Evolutionary conservation across 2,113 vertebrate species (phyloP).

Genomic region (Oreamnos americanus): DNA sequence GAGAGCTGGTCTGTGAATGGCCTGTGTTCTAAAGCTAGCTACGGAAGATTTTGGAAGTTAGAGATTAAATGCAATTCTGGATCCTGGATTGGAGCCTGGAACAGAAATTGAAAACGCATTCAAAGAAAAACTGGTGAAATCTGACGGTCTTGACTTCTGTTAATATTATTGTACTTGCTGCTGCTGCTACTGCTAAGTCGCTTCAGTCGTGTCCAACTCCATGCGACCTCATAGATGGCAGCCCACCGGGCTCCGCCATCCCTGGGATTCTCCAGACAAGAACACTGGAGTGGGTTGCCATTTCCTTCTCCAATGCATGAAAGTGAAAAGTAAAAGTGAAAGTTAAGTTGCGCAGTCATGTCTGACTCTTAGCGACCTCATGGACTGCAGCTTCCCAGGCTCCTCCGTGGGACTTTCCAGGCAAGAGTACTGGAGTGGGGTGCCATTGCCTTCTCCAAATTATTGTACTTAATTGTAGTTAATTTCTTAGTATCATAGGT

Average conservation of each 20-base stretch:
- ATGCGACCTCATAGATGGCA: rapidly evolving
- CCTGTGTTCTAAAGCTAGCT: neutral
- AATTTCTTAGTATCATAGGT: neutral
- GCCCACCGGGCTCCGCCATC: neutral
- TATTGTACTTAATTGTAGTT: neutral
- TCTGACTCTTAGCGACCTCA: rapidly evolving
- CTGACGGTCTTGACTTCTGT: neutral
- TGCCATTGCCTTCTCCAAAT: neutral
- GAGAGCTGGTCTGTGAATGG: neutral
- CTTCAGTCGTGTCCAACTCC: neutral
- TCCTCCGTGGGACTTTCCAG: neutral
- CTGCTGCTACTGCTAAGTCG: neutral
- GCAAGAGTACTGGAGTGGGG: neutral
- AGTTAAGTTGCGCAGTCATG: rapidly evolving
- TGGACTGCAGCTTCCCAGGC: neutral
- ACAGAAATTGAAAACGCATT: neutral
- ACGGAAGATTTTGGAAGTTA: neutral
- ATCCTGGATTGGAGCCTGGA: neutral
- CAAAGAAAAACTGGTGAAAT: neutral
- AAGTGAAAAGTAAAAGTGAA: neutral
- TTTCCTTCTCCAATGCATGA: neutral
- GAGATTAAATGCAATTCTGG: neutral
- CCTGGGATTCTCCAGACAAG: neutral
- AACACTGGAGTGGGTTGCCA: neutral
- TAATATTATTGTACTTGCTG: neutral